Evolutionary conservation across 2,113 vertebrate genomes (phyloP), one percentile per base, ranked within the genome.

Genomic region (Corythornis cristatus): DNA sequence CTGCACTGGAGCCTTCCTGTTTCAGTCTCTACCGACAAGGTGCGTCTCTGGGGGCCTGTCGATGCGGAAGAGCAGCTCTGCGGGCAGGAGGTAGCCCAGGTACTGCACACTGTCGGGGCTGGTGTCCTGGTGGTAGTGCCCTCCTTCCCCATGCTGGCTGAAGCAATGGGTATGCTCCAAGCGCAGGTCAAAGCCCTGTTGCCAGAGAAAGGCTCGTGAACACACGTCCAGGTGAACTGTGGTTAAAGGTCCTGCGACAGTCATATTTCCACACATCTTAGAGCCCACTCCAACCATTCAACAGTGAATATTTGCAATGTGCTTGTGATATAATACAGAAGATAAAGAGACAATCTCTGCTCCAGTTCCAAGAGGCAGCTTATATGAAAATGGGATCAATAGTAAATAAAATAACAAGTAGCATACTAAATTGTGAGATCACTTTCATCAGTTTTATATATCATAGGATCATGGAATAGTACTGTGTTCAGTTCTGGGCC

Each of bases 151-250:
- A 2, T 99, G 99, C 56, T 98, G 98, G 96, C 99, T 99, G 94
- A 99, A 99, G 29, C 98, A 98, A 86, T 99, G 99, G 1, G 99
- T 99, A 93, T 99, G 99, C 93, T 99, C 99, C 90, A 99, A 54
- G 0, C 99, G 98, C 73, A 99, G 96, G 48, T 99, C 99, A 45
- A 99, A 97, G n/a, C 99, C 99, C 99, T 99, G 94, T 6, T 43
- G 60, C 56, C 25, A 33, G 28, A 87, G n/a, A 94, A 54, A 87
- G 11, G 9, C 14, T 31, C 1, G 0, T 86, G 25, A 95, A 6
- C 25, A 14, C 0, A 0, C 0, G 0, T 15, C 46, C 23, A 0
- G 3, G n/a, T n/a, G 8, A 84, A 6, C 23, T 2, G 33, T 6
- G 1, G 23, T 60, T 21, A 6, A 4, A 83, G 61, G 29, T 15